Evolutionary conservation across 2,797 vertebrate genomes (phyloP).

Genomic region (Cheirogaleus major): DNA sequence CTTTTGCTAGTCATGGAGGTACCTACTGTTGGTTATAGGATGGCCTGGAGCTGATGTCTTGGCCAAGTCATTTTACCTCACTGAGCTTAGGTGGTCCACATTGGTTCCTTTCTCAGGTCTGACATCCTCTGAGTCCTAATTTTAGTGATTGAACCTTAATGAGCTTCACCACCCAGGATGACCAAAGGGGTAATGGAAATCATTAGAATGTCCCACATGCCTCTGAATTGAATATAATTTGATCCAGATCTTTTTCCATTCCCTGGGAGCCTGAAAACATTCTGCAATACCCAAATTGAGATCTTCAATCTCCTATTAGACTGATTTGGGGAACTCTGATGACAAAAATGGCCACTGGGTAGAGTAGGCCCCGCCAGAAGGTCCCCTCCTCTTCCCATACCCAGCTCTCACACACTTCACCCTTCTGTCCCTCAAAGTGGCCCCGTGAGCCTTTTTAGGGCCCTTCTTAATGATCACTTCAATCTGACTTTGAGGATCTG

Average conservation of each 20-base stretch:
- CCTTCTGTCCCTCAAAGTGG: neutral
- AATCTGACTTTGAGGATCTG: neutral
- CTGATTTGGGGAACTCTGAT: neutral
- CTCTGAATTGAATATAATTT: constrained; percentile 73
- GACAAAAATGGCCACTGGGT: neutral
- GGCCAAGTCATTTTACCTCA: neutral
- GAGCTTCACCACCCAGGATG: constrained; percentile 67
- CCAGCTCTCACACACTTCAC: neutral
- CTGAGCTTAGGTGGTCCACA: neutral
- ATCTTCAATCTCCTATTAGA: constrained; percentile 28
- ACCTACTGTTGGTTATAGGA: neutral
- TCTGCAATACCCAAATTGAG: constrained; percentile 4
- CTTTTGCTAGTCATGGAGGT: neutral
- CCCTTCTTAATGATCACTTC: neutral
- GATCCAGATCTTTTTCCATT: constrained; percentile 70
- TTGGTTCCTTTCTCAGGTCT: constrained; percentile 6
- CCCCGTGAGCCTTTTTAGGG: neutral
- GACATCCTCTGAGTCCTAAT: constrained; percentile 54
- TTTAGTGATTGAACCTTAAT: constrained; percentile 72
- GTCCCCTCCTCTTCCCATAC: too few relatives aligned
- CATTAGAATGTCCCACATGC: constrained; percentile 65
- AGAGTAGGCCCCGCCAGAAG: neutral
- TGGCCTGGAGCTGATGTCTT: neutral
- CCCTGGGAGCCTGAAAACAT: constrained; percentile 43
- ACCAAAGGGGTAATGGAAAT: constrained; percentile 66